Conservation (phyloP, 30 jellyfish, hydroid and myxozoan species). For the Catostylus mosaicus region DNA sequence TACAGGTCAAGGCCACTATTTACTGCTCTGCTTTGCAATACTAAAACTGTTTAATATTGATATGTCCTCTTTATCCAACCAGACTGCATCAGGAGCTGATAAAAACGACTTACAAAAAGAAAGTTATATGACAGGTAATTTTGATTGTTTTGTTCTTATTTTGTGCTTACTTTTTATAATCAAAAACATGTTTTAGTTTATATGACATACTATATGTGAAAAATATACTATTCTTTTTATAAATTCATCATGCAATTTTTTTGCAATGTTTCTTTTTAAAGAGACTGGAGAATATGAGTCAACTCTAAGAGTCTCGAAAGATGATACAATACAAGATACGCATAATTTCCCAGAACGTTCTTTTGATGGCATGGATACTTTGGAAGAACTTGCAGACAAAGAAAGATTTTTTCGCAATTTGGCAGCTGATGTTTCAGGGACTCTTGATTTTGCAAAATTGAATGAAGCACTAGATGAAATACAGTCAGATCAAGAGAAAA, state of each 20-base stretch:
- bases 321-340: constrained; percentile 7
- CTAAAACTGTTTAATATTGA: too few species aligned
- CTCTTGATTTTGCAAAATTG: constrained; percentile 63
- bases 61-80: background rate
- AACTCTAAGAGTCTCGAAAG: background rate
- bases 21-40: too few species aligned
- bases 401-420: constrained; percentile 54
- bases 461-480: constrained; percentile 53
- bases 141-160: too few species aligned
- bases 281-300: background rate
- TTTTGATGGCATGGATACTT: constrained; percentile 64
- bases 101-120: background rate
- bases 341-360: constrained; percentile 6
- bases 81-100: background rate
- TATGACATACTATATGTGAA: too few species aligned
- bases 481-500: constrained; percentile 14
- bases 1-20: too few species aligned
- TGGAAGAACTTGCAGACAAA: constrained; percentile 78
- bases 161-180: too few species aligned
- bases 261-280: background rate
- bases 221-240: too few species aligned
- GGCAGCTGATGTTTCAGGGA: constrained; percentile 52
- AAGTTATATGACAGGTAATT: constrained; percentile 1
- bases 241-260: too few species aligned
- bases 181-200: too few species aligned